phyloP scores from a whole-genome alignment of 2,888 invertebrate species.

The Steromphala cineraria region DNA sequence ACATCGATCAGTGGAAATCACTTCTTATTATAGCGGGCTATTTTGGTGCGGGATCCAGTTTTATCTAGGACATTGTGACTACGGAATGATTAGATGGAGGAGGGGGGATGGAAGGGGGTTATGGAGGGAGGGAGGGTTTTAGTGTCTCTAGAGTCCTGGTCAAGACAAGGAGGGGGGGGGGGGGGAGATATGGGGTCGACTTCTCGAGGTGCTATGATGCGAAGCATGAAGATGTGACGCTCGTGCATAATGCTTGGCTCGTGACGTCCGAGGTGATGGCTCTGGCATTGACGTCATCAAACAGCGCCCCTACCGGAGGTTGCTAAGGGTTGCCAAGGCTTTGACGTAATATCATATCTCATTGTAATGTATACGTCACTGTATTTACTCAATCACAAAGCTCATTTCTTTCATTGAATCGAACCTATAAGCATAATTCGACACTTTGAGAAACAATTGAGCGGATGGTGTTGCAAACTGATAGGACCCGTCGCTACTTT shows the following conservation, averaged over 20 bases:
- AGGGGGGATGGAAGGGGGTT: too few relatives aligned
- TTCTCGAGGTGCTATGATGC: neutral
- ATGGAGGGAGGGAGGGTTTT: too few relatives aligned
- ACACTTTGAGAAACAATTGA: neutral
- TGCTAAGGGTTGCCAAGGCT: constrained; percentile 5
- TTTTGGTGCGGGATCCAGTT: too few relatives aligned
- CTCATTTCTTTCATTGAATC: neutral
- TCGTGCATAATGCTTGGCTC: neutral
- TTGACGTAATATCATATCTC: constrained; percentile 10
- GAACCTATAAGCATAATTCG: neutral
- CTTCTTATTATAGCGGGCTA: too few relatives aligned
- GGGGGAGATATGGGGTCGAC: neutral
- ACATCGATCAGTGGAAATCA: too few relatives aligned
- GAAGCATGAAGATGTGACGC: neutral
- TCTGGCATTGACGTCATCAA: neutral
- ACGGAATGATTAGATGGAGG: too few relatives aligned
- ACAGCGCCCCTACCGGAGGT: neutral
- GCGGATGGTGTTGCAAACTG: too few relatives aligned
- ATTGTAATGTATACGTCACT: neutral
- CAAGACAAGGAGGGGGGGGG: neutral
- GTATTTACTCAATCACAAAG: neutral
- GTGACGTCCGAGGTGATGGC: neutral
- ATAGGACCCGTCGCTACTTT: too few relatives aligned
- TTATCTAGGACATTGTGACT: too few relatives aligned
- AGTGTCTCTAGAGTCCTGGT: too few relatives aligned